Evolutionary conservation across 2,888 invertebrate species (phyloP), one percentile per base, ranked within the genome.

Genomic region (Dicranocentrus wangi): DNA sequence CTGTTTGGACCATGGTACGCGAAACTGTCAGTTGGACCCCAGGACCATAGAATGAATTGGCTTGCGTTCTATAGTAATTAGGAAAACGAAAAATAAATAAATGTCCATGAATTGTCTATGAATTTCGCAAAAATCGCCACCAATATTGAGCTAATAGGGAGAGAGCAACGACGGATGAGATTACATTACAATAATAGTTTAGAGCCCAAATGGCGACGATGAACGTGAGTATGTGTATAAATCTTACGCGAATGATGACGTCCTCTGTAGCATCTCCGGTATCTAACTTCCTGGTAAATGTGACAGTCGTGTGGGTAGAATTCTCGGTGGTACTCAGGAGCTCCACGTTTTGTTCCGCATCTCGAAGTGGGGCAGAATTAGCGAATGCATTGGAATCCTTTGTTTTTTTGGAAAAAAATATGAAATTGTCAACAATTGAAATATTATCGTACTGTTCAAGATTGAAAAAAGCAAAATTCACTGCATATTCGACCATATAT

Each of bases 311-410:
- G 15, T 72, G 72, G 13, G 72, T 72, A n/a, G 72, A n/a, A 32
- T 72, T 72, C 32, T 72, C 72, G 13, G 28, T 61, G 13, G 72
- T 63, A 15, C 61, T 61, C 23, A 72, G 28, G 1, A 72, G 21
- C 15, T 10, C 13, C 2, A 72, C 72, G 42, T 63, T 21, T 72
- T 72, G 72, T 10, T 23, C 21, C 2, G 43, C 21, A 23, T 72
- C 72, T 39, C 51, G 17, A 28, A 13, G 1, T 5, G 72, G 72
- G 2, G 28, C 72, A 19, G 61, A 17, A 17, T 72, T 27, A 13
- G 72, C 72, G 51, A 72, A 72, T 10, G 61, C 72, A 17, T 61
- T 51, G 15, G 61, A 61, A 72, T 72, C 72, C 72, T 72, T 21
- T 39, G 25, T 13, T 23, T 27, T 15, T 51, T 61, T 61, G 8